Evolutionary conservation across 2,888 invertebrate species (phyloP).

Genomic region (Nomada lathburiana): DNA sequence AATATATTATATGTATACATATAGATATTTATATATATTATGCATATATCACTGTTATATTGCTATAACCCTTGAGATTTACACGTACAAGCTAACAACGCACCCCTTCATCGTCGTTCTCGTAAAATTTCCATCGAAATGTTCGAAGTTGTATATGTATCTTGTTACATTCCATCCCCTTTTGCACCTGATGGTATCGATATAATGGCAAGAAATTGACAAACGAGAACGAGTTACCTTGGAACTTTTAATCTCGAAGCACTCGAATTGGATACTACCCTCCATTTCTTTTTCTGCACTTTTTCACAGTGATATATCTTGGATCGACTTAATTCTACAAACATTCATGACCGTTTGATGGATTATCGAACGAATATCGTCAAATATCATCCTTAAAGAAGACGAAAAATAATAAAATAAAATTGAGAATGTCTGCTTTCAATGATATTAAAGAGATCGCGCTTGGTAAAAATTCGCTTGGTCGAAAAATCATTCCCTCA

Average conservation of each 20-base stretch:
- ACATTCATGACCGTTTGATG: neutral
- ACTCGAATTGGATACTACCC: neutral
- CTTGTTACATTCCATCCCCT: too few relatives aligned
- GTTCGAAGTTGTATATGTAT: neutral
- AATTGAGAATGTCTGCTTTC: neutral
- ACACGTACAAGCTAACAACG: slow-evolving; percentile 76
- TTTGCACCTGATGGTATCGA: neutral
- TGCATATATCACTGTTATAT: slow-evolving; percentile 79
- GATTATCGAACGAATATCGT: neutral
- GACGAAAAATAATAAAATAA: neutral
- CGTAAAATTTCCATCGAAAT: slow-evolving; percentile 33
- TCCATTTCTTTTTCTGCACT: neutral
- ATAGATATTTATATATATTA: slow-evolving; percentile 62
- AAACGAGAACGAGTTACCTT: slow-evolving; percentile 6
- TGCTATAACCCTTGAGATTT: slow-evolving; percentile 80
- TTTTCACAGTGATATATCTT: slow-evolving; percentile 3
- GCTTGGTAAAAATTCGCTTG: neutral
- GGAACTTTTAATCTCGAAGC: slow-evolving; percentile 33
- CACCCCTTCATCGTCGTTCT: slow-evolving; percentile 35
- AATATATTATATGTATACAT: slow-evolving; percentile 81
- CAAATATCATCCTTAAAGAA: neutral
- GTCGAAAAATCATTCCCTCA: neutral
- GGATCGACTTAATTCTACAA: neutral
- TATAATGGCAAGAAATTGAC: neutral
- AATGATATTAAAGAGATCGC: neutral